Base-by-base conservation (phyloP, 2,113 vertebrate genomes). In the Hassar affinis region DNA sequence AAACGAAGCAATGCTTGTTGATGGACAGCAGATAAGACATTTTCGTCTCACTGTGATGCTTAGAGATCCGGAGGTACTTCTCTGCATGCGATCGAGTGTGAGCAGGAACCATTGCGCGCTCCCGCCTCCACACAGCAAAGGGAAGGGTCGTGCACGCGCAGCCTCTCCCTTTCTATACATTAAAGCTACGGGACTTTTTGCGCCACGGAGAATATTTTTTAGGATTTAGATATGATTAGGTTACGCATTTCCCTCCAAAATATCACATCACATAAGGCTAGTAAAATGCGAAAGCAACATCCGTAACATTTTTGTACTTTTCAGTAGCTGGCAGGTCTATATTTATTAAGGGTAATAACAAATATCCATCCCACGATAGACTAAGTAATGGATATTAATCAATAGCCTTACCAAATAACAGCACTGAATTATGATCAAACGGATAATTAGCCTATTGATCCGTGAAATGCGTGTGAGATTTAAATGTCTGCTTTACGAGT, bases 91-190 rank as follows among this genome's bases (percentile, higher is more conserved):
- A 5, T 86, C 47, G 86, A 89, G 88, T 86, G 90, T 81, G 86
- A 72, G 72, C 77, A 80, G 84, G 84, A 80, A 86, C 85, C 89
- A 61, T 35, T 85, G 94, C 94, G 94, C 94, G 93, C 87, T 85
- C 92, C 88, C 93, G 92, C 78, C 80, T 86, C 79, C 83, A 78
- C 83, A 71, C 81, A 89, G 86, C 82, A 88, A 91, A 87, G 88
- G 83, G 87, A 85, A 49, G 20, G 79, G 22, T 47, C 85, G 88
- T 86, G 92, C 90, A 91, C 94, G 95, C 93, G 91, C 90, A 92
- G 92, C 93, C 93, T 93, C 94, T 95, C 94, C 95, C 93, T 92
- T 93, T 89, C 69, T 11, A 83, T 79, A 75, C 75, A 91, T 94
- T 94, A 94, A 94, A 94, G 92, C 92, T 82, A 85, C 87, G 89